Evolutionary conservation across 2,888 invertebrate genomes (phyloP), one percentile per base, ranked within the genome.

Genomic region (Melanotus villosus): DNA sequence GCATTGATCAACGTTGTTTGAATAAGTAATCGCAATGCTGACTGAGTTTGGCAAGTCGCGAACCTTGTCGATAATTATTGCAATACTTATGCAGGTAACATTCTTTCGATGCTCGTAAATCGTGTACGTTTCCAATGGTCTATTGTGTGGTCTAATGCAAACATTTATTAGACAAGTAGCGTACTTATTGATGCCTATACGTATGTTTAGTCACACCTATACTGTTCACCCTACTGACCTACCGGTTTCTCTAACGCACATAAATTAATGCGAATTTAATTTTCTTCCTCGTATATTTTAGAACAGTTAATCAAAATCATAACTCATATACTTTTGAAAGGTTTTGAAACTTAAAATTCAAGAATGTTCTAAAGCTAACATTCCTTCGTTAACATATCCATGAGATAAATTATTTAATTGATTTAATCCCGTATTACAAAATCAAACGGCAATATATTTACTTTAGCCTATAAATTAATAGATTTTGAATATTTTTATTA

Each of bases 81-180:
- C 81, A 77, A 82, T 83, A 81, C 80, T 81, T 81, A 83, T 83
- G 80, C 82, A 70, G 70, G 68, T 72, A 80, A 75, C 77, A 77
- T 68, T 57, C 68, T 76, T 69, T 69, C 74, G 68, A 73, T 75
- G 79, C 76, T 81, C 81, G 81, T 83, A 82, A 82, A 82, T 80
- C 78, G 79, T 75, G 75, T 76, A 77, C 76, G 77, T 75, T 76
- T 73, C 74, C 63, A 75, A 75, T 76, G 71, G 76, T 78, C 79
- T 75, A 79, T 79, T 79, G 79, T 79, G 79, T 78, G 77, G 77
- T 79, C 79, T 79, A 79, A 79, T 78, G 71, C 59, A 74, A 76
- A 76, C 73, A 79, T 78, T 79, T 78, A 77, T 77, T 74, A 75
- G 73, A 75, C 78, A 76, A 65, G 64, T 56, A 73, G 71, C 79